phyloP scores from a whole-genome alignment of 2,888 invertebrate species.

The Lepetodrilus schrolli region DNA sequence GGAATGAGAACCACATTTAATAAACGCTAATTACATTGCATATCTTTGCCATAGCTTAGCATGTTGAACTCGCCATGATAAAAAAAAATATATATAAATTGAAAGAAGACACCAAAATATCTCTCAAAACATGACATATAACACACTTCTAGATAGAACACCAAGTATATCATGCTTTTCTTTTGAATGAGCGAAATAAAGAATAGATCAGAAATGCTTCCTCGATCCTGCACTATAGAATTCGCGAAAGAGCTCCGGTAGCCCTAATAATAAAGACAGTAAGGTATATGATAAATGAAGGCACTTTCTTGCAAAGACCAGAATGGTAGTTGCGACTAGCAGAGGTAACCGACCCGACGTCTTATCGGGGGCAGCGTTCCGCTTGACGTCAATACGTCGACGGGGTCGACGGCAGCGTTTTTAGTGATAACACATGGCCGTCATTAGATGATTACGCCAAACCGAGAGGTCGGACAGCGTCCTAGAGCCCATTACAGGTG shows the following conservation, averaged over 20 bases:
- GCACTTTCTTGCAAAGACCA: not conserved
- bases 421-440: conserved; percentile 4
- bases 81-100: no score
- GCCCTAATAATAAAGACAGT: conserved; percentile 3
- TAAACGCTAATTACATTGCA: no score
- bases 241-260: not conserved
- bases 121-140: no score
- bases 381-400: conserved; percentile 21
- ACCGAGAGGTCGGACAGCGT: not conserved
- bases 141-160: no score
- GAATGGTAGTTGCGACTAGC: not conserved
- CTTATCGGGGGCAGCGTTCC: conserved; percentile 18
- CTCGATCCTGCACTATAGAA: no score
- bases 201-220: no score
- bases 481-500: conserved; percentile 2
- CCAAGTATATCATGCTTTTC: no score
- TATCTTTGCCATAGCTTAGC: no score
- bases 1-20: no score
- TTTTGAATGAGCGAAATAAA: no score
- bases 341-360: not conserved
- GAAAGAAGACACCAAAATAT: no score
- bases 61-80: no score
- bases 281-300: conserved; percentile 22
- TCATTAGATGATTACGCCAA: not conserved
- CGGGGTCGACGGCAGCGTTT: conserved; percentile 10